Percentiles rank a stretch among this genome's conserved stretches.
Evolutionary conservation across 2,888 invertebrate species (phyloP).

Genomic region (Sinodicranocentrus sp.): DNA sequence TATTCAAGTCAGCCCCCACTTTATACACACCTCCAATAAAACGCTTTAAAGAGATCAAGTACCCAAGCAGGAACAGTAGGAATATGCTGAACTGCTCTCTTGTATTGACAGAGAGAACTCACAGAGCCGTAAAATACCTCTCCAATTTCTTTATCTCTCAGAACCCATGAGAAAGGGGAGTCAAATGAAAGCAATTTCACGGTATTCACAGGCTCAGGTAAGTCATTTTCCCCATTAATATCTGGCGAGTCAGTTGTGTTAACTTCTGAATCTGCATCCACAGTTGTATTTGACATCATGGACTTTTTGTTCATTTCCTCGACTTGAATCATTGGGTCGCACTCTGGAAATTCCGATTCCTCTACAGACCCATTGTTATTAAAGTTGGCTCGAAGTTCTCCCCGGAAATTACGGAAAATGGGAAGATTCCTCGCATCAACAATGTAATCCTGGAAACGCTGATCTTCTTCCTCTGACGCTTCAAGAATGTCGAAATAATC

Average conservation of each 20-base stretch:
- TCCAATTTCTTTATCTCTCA: constrained; percentile 62
- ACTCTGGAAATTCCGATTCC: constrained; percentile 29
- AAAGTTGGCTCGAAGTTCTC: constrained; percentile 28
- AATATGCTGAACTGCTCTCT: constrained; percentile 55
- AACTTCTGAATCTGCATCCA: no score
- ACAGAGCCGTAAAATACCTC: constrained; percentile 66
- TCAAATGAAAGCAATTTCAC: constrained; percentile 46
- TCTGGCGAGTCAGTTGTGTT: no score
- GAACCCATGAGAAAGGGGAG: constrained; percentile 64
- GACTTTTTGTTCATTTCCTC: neutral
- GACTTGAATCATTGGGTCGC: constrained; percentile 30
- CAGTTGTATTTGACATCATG: no score
- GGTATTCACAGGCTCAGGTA: neutral
- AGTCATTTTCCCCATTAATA: constrained; percentile 1
- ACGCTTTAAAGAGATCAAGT: constrained; percentile 67
- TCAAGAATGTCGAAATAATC: constrained; percentile 55
- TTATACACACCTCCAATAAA: constrained; percentile 52
- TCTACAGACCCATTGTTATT: constrained; percentile 13
- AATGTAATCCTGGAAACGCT: constrained; percentile 47
- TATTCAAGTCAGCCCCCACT: no score
- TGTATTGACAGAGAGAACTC: constrained; percentile 69
- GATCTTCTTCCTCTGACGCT: constrained; percentile 54
- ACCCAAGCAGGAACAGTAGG: constrained; percentile 60
- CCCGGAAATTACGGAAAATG: constrained; percentile 26
- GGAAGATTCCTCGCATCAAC: constrained; percentile 43